Percentiles rank a stretch among this genome's conserved stretches.
These are phyloP conservation scores for Eidolon dupreanum DNA, from an alignment of 2,797 vertebrate genomes.

Conservation along the genomic window DNA sequence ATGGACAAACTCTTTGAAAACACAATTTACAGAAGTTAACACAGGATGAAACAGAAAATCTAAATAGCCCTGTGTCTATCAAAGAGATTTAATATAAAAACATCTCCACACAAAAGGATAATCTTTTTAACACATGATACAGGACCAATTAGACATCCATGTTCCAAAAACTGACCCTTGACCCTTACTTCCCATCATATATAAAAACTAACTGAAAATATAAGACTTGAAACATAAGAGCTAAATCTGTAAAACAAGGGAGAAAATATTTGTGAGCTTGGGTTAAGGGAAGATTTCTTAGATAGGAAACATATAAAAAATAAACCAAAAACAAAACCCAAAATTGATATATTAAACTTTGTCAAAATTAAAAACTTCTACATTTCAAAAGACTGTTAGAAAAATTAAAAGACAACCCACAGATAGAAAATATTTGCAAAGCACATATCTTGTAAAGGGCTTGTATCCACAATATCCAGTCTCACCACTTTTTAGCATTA, in stretches of 20 bases:
- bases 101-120: background rate
- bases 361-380: background rate
- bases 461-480: background rate
- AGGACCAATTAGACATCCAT: background rate
- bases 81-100: background rate
- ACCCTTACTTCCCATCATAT: background rate
- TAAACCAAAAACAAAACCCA: background rate
- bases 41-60: background rate
- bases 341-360: background rate
- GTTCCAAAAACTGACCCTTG: background rate
- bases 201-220: background rate
- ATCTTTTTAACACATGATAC: background rate
- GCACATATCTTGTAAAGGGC: background rate
- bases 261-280: background rate
- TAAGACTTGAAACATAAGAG: background rate
- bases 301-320: background rate
- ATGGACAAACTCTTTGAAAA: background rate
- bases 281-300: background rate
- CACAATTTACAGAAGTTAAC: background rate
- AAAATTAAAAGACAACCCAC: background rate
- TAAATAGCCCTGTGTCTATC: background rate
- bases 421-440: background rate
- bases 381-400: background rate
- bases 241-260: background rate
- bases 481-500: background rate